Evolutionary conservation across 2,888 invertebrate species (phyloP).

Genomic region (Drosophila fungiperda): DNA sequence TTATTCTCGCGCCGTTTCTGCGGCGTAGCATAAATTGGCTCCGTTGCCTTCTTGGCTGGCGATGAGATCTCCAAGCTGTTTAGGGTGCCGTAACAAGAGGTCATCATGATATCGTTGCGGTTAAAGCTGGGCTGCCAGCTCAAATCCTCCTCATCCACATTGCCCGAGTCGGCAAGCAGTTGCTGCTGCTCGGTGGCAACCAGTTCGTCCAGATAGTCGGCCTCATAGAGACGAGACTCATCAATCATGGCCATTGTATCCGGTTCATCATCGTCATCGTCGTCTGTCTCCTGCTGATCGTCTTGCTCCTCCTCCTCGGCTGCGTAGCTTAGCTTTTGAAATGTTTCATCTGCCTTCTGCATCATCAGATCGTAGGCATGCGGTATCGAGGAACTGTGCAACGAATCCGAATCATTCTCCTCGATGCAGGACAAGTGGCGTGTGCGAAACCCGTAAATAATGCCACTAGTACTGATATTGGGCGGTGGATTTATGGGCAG

Average conservation of each 20-base stretch:
- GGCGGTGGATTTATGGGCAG: conserved; percentile 57
- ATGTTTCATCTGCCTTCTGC: conserved; percentile 82
- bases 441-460: conserved; percentile 83
- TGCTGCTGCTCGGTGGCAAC: conserved; percentile 60
- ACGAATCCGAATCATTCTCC: conserved; percentile 84
- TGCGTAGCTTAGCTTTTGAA: conserved; percentile 72
- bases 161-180: conserved; percentile 62
- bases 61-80: conserved; percentile 73
- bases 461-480: conserved; percentile 53
- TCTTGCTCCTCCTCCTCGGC: conserved; percentile 25
- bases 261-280: conserved; percentile 36
- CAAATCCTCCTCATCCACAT: conserved; percentile 70
- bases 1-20: conserved; percentile 82
- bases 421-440: conserved; percentile 85
- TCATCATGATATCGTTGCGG: conserved; percentile 84
- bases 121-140: conserved; percentile 70
- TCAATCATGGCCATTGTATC: conserved; percentile 84
- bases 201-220: conserved; percentile 82
- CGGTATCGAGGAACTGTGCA: conserved; percentile 83
- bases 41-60: conserved; percentile 44
- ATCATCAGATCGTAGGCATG: conserved; percentile 83
- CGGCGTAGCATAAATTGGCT: conserved; percentile 82
- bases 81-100: conserved; percentile 84
- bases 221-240: conserved; percentile 82
- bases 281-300: conserved; percentile 16